Conservation (phyloP, 2,113 vertebrate species). For the Seriola quinqueradiata region DNA sequence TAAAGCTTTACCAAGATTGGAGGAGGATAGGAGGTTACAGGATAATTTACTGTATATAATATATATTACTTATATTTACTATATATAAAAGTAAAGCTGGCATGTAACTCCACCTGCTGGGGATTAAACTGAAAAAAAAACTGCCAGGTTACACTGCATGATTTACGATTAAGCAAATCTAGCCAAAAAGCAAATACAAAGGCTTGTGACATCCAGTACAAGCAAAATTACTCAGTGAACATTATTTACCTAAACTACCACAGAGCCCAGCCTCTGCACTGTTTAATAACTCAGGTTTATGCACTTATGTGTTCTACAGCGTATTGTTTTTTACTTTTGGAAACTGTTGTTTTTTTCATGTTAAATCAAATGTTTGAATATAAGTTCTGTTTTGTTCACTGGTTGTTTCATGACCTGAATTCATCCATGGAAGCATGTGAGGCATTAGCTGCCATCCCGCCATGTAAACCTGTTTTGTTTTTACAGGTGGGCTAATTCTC, state of each 20-base stretch:
- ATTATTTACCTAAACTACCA: background rate
- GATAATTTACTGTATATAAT: background rate
- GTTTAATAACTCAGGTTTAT: background rate
- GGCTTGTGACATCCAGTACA: too few species aligned
- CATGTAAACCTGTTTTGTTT: conserved; percentile 49
- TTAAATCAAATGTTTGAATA: background rate
- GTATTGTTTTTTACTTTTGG: background rate
- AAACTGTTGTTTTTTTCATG: background rate
- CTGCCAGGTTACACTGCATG: background rate
- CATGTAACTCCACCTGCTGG: background rate
- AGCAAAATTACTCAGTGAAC: background rate
- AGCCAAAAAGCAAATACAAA: background rate
- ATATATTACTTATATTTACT: background rate
- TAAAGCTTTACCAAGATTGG: background rate
- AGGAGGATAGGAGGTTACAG: too few species aligned
- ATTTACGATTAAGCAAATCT: background rate
- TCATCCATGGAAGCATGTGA: background rate
- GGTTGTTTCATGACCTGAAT: conserved; percentile 37
- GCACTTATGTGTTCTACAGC: background rate
- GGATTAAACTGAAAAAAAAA: background rate
- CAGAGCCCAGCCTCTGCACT: background rate
- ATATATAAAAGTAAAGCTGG: background rate
- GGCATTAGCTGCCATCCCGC: conserved; percentile 13
- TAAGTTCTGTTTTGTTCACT: background rate
- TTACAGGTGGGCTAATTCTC: conserved; percentile 45